Conservation (phyloP, 2,113 vertebrate genomes). For the Rhinoderma darwinii region DNA sequence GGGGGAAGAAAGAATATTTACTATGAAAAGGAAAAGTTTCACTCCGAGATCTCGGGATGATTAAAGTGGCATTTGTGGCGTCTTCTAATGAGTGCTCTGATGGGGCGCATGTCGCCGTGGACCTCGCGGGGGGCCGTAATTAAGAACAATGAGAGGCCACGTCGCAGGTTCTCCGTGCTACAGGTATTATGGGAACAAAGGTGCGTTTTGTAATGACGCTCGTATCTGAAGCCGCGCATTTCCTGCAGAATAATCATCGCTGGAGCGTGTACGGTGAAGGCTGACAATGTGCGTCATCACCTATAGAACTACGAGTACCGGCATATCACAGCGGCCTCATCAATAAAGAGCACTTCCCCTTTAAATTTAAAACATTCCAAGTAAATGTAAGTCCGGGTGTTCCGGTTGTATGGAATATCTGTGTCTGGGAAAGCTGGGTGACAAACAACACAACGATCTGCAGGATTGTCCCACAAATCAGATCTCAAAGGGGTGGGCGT, state of each 20-base stretch:
- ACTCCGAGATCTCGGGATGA: background rate
- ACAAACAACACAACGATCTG: too few relatives aligned
- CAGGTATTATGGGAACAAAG: conserved; percentile 5
- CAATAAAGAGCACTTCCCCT: too few relatives aligned
- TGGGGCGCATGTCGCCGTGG: background rate
- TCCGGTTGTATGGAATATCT: too few relatives aligned
- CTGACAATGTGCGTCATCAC: background rate
- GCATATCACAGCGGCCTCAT: too few relatives aligned
- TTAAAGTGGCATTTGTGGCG: conserved; percentile 4
- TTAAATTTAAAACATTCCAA: too few relatives aligned
- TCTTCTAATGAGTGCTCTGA: conserved; percentile 3
- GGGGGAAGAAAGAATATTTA: conserved; percentile 29
- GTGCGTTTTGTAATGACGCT: background rate
- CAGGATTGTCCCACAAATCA: too few relatives aligned
- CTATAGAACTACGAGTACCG: background rate
- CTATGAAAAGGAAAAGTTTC: conserved; percentile 20
- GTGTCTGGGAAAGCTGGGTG: too few relatives aligned
- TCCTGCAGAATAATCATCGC: background rate
- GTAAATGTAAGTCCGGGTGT: too few relatives aligned
- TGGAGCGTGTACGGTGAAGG: background rate
- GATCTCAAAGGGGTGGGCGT: too few relatives aligned
- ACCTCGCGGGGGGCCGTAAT: background rate
- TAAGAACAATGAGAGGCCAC: background rate
- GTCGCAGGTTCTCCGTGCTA: background rate
- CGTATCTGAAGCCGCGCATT: background rate